Evolutionary conservation across 2,888 invertebrate genomes (phyloP), one percentile per base, ranked within the genome.

Genomic region (Eilema caniola): DNA sequence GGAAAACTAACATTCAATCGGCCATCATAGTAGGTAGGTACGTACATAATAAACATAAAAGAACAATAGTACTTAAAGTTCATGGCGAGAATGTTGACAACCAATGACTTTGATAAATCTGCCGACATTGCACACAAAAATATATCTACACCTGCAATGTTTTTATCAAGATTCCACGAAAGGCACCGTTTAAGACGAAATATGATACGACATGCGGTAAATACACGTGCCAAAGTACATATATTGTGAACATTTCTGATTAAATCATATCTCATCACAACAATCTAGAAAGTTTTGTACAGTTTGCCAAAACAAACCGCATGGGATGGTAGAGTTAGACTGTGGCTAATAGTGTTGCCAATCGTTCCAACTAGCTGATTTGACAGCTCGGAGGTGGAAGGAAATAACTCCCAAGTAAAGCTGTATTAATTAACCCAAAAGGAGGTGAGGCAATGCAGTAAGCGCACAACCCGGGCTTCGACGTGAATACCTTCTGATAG

Each of bases 81-180:
- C 20, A 47, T n/a, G n/a, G n/a, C 2, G 2, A 8, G n/a, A n/a
- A n/a, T 53, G 53, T 53, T 53, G 53, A 47, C 47, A 47, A 47
- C 7, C 20, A 20, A 47, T 47, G 47, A 53, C 53, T 41, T 41
- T 53, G 53, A 53, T 53, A 53, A n/a, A 53, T 53, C n/a, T n/a
- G 53, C 53, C 20, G 7, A 53, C 53, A 53, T 10, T 4, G 8
- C 20, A 7, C 5, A 8, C 53, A n/a, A 20, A 37, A 37, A 53
- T 2, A 53, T 7, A 20, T 20, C 16, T 5, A 47, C 47, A 53
- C 20, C 53, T 53, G 53, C 8, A 53, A 53, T 53, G 20, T 53
- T 53, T 53, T n/a, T 53, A 53, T 53, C 53, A 53, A 20, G n/a
- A 53, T 53, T 53, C 53, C 53, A 53, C 53, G 53, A 53, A 53